A percentile compares a stretch with the other conserved stretches of the same genome.
These are phyloP conservation scores for Julus scandinavius DNA, from an alignment of 2,888 invertebrate species.

Conservation along the genomic window DNA sequence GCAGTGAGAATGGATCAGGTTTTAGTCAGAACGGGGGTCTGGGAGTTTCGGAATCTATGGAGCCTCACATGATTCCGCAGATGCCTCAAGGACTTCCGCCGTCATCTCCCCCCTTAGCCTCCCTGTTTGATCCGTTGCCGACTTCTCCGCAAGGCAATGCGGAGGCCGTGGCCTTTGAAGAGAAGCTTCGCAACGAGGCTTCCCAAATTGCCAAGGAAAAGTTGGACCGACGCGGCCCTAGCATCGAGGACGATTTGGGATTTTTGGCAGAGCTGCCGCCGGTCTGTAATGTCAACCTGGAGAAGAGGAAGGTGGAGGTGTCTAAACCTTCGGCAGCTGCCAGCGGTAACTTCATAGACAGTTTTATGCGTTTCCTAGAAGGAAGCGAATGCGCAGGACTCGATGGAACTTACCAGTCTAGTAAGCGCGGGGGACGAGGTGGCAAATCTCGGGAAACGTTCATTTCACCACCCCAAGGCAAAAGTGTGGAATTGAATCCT, in stretches of 20 bases:
- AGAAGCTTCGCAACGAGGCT: conserved; percentile 51
- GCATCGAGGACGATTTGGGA: conserved; percentile 58
- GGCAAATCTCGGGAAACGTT: conserved; percentile 52
- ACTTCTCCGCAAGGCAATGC: conserved; percentile 55
- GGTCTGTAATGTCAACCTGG: conserved; percentile 54
- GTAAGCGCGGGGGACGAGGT: conserved; percentile 31
- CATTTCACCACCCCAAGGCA: conserved; percentile 52
- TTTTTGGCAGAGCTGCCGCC: conserved; percentile 58
- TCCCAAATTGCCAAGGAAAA: conserved; percentile 51
- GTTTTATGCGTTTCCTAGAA: conserved; percentile 57
- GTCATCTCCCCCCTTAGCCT: conserved; percentile 51
- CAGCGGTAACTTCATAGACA: conserved; percentile 54
- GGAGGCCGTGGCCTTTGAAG: conserved; percentile 48
- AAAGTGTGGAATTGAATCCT: conserved; percentile 55
- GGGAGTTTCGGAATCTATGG: conserved; percentile 37
- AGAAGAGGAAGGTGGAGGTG: conserved; percentile 45
- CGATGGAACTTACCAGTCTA: conserved; percentile 15
- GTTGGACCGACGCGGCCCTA: conserved; percentile 51
- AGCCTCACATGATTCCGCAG: conserved; percentile 11
- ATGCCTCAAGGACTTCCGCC: conserved; percentile 48
- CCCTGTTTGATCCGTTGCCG: conserved; percentile 52
- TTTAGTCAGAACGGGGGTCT: conserved; percentile 36
- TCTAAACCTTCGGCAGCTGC: not conserved
- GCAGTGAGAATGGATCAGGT: not conserved
- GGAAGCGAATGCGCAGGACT: conserved; percentile 14